Evolutionary conservation across 2,113 vertebrate species (phyloP), one percentile per base, ranked within the genome.

Genomic region (Megaceryle torquata): DNA sequence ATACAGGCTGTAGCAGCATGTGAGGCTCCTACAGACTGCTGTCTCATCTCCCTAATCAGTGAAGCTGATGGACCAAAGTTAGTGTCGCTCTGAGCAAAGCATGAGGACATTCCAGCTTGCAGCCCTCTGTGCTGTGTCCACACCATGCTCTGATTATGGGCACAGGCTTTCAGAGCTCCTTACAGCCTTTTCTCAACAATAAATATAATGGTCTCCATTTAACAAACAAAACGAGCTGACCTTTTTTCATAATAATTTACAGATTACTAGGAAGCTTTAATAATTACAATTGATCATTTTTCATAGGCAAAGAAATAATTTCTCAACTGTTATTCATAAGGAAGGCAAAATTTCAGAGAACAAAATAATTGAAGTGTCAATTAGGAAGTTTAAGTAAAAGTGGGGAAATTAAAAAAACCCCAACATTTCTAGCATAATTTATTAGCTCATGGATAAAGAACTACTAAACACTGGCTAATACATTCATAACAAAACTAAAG

Each of bases 311-410:
- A 96, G 82, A 90, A 88, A 95, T 96, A 92, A 96, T 91, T 96
- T 86, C 89, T 94, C 61, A 84, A 71, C 89, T 94, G 80, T 93
- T 96, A 94, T 87, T 95, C 87, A 94, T 56, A 80, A 65, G 57
- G 85, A 94, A 96, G 88, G 74, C 56, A 96, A 96, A 97, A 87
- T 83, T 95, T 80, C 90, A 90, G 79, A 90, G 91, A 96, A 91
- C 84, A 85, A 96, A 96, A 91, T 93, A 91, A 96, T 89, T 95
- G 91, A 96, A 94, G 88, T 95, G 92, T 97, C 97, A 97, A 92
- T 46, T 86, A 84, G n/a, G 74, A 94, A 78, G 77, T 86, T 96
- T 92, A 97, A 95, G 89, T 50, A 94, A 85, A 93, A 91, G 67
- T 69, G 92, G 74, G 76, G 84, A 91, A 87, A 86, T 91, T 96